A percentile compares a stretch with the other conserved stretches of the same genome.
phyloP scores from a whole-genome alignment of 2,888 invertebrate genomes.

The Eupithecia exiguata region DNA sequence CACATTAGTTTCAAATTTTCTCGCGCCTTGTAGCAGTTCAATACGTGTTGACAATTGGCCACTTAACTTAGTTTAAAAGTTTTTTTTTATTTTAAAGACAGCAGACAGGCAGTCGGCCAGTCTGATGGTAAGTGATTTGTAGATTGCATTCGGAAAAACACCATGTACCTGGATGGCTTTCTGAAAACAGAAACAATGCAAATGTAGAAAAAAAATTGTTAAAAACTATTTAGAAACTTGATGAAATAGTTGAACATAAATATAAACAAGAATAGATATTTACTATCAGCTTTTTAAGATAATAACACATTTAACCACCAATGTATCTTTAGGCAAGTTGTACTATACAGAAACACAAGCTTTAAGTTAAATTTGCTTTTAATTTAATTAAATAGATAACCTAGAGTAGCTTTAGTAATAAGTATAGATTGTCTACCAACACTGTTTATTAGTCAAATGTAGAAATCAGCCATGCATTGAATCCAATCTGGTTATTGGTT shows the following conservation, averaged over 20 bases:
- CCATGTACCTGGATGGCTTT: slow-evolving; percentile 31
- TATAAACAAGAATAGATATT: not conserved
- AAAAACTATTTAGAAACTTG: not conserved
- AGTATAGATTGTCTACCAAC: not conserved
- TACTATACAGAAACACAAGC: slow-evolving; percentile 5
- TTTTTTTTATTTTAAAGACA: slow-evolving; percentile 45
- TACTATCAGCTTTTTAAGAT: not conserved
- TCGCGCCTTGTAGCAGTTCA: slow-evolving; percentile 39
- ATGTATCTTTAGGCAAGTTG: slow-evolving; percentile 1
- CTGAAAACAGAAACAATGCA: slow-evolving; percentile 25
- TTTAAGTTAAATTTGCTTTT: slow-evolving; percentile 11
- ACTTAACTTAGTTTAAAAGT: slow-evolving; percentile 34
- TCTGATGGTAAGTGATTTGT: slow-evolving; percentile 47
- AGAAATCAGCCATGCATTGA: not conserved
- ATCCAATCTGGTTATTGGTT: not conserved
- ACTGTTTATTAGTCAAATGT: not conserved
- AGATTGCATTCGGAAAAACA: slow-evolving; percentile 37
- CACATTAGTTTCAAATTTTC: slow-evolving; percentile 36
- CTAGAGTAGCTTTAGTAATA: slow-evolving; percentile 2
- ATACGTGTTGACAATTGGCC: slow-evolving; percentile 41
- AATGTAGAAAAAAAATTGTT: slow-evolving; percentile 6
- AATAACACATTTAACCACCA: not conserved
- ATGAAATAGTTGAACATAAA: not conserved
- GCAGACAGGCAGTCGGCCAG: slow-evolving; percentile 48
- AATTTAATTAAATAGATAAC: not conserved